phyloP scores from a whole-genome alignment of 2,113 vertebrate genomes.

The Oncorhynchus keta region DNA sequence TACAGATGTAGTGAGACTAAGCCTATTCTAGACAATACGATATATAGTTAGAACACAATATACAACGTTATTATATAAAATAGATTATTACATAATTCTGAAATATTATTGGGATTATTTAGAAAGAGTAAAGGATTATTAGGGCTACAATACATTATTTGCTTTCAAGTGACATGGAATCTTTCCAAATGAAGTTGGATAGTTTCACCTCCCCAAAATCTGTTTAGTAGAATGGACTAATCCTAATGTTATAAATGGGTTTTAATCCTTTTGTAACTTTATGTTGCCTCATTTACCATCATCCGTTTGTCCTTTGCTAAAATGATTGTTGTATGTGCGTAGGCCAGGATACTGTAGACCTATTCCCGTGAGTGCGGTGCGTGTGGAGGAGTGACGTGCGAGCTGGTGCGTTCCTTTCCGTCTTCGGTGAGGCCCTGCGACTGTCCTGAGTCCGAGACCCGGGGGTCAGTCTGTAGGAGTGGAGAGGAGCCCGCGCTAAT shows the following conservation, averaged over 20 bases:
- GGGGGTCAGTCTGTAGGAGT: conserved; percentile 44
- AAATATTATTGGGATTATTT: no score
- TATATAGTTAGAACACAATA: no score
- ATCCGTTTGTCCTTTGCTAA: not conserved
- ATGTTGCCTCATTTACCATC: not conserved
- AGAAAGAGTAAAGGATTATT: no score
- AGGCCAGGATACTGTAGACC: not conserved
- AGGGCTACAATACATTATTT: not conserved
- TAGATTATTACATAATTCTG: not conserved
- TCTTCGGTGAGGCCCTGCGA: not conserved
- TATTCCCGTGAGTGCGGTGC: not conserved
- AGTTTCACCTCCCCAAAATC: not conserved
- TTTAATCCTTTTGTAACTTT: not conserved
- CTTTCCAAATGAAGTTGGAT: conserved; percentile 55
- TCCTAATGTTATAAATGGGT: not conserved
- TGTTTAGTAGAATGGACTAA: not conserved
- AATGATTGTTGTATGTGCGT: not conserved
- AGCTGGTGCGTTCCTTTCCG: not conserved
- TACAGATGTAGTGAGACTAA: no score
- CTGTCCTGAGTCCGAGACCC: conserved; percentile 17
- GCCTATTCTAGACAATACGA: no score
- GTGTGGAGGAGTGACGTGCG: not conserved
- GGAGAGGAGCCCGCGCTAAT: conserved; percentile 54
- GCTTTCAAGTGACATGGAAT: conserved; percentile 47
- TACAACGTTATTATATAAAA: not conserved